Evolutionary conservation across 2,797 vertebrate species (phyloP).

Genomic region (Rhinogobio ventralis): DNA sequence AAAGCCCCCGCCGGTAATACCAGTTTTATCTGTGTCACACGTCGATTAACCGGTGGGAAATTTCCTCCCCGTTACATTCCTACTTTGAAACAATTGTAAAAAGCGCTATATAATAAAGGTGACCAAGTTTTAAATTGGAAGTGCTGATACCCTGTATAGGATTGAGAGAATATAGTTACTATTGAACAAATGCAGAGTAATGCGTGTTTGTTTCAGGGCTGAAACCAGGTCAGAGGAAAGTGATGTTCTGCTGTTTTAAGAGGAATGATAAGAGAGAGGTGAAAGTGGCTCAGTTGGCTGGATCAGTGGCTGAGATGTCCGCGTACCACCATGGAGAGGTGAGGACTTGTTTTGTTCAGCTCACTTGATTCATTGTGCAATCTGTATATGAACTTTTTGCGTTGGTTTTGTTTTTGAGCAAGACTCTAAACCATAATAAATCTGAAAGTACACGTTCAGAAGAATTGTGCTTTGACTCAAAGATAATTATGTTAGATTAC

Average conservation of each 20-base stretch:
- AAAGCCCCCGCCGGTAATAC: too few species aligned
- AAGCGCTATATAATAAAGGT: too few species aligned
- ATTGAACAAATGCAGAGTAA: neutral
- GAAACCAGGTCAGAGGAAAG: constrained; percentile 98
- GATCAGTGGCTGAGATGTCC: constrained; percentile 98
- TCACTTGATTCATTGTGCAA: neutral
- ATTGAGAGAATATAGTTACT: neutral
- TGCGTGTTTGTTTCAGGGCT: constrained; percentile 79
- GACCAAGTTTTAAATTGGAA: too few species aligned
- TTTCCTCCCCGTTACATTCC: too few species aligned
- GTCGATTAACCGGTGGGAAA: too few species aligned
- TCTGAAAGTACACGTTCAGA: neutral
- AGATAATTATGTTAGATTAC: neutral
- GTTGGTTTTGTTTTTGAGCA: neutral
- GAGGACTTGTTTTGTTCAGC: neutral
- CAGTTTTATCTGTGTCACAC: too few species aligned
- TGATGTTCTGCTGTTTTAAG: constrained; percentile 94
- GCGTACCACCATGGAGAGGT: constrained; percentile 99
- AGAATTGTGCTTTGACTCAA: neutral
- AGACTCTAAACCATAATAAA: neutral
- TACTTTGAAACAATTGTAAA: too few species aligned
- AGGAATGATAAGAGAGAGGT: constrained; percentile 97
- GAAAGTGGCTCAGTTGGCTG: constrained; percentile 97
- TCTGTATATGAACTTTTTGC: neutral
- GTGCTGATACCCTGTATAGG: neutral